phyloP scores from a whole-genome alignment of 35 echinoderm and acorn worm species.

The Nesometra sesokonis region DNA sequence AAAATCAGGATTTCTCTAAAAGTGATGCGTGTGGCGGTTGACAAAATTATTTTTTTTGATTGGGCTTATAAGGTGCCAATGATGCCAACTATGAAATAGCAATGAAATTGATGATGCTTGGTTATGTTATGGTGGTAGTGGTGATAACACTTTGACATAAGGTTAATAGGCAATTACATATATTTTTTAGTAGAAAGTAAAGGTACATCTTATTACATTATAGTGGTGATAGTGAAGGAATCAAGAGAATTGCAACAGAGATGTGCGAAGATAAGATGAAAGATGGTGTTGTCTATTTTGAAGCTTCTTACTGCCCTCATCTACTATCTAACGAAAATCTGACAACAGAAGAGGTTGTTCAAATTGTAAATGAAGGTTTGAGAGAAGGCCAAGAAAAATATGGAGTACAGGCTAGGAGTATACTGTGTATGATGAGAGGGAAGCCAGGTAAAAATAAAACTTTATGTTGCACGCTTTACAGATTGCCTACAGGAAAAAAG shows the following conservation, averaged over 20 bases:
- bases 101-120: no score
- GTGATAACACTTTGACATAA: no score
- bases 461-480: no score
- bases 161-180: no score
- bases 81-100: no score
- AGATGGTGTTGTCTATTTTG: conserved; percentile 57
- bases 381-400: conserved; percentile 23
- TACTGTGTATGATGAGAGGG: conserved; percentile 31
- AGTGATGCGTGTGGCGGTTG: no score
- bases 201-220: not conserved
- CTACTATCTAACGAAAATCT: conserved; percentile 14
- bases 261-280: conserved; percentile 60
- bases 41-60: no score
- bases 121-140: no score
- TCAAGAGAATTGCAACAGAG: conserved; percentile 44
- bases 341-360: conserved; percentile 34
- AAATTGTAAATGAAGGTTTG: conserved; percentile 32
- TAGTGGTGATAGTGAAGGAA: conserved; percentile 35
- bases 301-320: conserved; percentile 43
- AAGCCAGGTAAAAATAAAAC: conserved; percentile 38
- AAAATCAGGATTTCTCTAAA: no score
- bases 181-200: no score
- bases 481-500: no score
- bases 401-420: conserved; percentile 19
- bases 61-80: no score